Percentiles rank a stretch among this genome's conserved stretches.
Conservation (phyloP, 30 jellyfish, hydroid and myxozoan species). For the Nemopilema nomurai region DNA sequence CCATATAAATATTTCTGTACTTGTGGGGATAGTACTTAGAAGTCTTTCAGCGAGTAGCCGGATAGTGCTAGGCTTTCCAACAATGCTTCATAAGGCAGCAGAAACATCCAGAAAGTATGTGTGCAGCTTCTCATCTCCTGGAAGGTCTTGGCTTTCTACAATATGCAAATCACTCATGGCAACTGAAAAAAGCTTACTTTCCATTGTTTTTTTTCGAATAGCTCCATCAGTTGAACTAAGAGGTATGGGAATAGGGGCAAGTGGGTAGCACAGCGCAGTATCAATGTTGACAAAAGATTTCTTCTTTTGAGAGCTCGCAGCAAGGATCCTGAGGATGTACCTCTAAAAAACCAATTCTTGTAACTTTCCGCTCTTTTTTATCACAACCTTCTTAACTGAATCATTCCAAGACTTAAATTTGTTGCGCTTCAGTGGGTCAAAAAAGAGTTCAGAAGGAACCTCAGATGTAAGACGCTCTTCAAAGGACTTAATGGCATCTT, state of each 20-base stretch:
- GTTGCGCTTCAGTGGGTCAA: slow-evolving; percentile 21
- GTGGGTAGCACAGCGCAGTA: slow-evolving; percentile 26
- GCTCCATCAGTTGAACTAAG: slow-evolving; percentile 43
- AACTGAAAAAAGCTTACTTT: slow-evolving; percentile 4
- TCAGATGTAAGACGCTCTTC: background rate
- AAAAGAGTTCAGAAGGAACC: background rate
- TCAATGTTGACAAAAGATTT: slow-evolving; percentile 26
- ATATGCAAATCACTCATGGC: slow-evolving; percentile 19
- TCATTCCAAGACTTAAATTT: slow-evolving; percentile 9
- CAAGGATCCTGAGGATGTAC: slow-evolving; percentile 15
- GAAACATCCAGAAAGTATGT: slow-evolving; percentile 28
- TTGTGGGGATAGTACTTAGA: background rate
- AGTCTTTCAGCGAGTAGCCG: slow-evolving; percentile 29
- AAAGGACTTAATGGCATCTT: slow-evolving; percentile 1
- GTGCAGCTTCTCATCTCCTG: slow-evolving; percentile 1
- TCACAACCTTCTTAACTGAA: slow-evolving; percentile 11
- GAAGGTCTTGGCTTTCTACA: background rate
- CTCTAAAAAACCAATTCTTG: slow-evolving; percentile 20
- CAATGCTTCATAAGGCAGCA: slow-evolving; percentile 25
- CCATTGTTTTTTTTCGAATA: slow-evolving; percentile 8
- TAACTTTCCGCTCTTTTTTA: slow-evolving; percentile 24
- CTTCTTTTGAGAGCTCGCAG: slow-evolving; percentile 28
- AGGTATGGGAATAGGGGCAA: slow-evolving; percentile 35
- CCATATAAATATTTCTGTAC: slow-evolving; percentile 6
- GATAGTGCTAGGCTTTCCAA: slow-evolving; percentile 4